phyloP scores from a whole-genome alignment of 64 coral and sea anemone species.

The Cladopsammia gracilis region DNA sequence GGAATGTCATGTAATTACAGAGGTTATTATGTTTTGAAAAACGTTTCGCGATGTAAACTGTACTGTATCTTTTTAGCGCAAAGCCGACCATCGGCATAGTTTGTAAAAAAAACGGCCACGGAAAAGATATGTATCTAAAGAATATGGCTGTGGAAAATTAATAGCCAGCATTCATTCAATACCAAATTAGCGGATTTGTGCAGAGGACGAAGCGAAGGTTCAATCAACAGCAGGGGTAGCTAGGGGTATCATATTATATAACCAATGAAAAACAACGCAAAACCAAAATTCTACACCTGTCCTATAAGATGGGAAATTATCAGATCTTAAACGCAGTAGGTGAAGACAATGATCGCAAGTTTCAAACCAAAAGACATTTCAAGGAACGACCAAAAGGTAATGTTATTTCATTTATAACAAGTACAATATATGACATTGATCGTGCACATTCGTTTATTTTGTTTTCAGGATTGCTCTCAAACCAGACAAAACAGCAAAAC shows the following conservation, averaged over 20 bases:
- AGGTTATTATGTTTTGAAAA: no score
- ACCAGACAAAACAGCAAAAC: no score
- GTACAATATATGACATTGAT: no score
- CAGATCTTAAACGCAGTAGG: not conserved
- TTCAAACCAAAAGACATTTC: not conserved
- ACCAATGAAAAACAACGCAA: not conserved
- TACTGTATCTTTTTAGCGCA: not conserved
- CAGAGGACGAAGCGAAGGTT: not conserved
- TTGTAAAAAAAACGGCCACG: no score
- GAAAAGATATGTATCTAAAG: not conserved
- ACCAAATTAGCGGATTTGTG: constrained; percentile 26
- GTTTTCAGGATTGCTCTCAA: no score
- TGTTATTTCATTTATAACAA: not conserved
- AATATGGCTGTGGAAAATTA: not conserved
- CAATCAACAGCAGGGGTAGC: not conserved
- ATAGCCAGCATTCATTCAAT: not conserved
- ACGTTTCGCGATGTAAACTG: no score
- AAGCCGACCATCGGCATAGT: not conserved
- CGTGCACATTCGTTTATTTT: no score
- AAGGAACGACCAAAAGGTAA: not conserved
- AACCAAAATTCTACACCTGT: not conserved
- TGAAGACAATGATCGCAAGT: not conserved
- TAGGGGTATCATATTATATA: not conserved
- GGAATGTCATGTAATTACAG: not conserved
- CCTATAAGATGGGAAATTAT: not conserved